Conservation (phyloP, 2,888 invertebrate species). For the Chymomyza amoena region DNA sequence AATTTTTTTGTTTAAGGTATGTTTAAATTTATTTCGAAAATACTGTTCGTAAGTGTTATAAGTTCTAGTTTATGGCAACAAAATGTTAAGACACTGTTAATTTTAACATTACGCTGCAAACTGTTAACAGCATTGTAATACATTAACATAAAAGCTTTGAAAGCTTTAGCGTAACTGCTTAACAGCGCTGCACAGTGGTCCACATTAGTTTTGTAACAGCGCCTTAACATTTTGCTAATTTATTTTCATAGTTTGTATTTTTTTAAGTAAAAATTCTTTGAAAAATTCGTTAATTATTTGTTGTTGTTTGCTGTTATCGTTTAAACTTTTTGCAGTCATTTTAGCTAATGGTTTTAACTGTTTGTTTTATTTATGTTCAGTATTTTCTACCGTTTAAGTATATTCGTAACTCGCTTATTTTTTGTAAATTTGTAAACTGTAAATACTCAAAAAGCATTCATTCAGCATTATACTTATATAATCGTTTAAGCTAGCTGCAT, state of each 20-base stretch:
- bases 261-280: slow-evolving; percentile 7
- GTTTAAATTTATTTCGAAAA: slow-evolving; percentile 42
- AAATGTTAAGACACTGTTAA: slow-evolving; percentile 47
- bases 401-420: slow-evolving; percentile 17
- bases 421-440: slow-evolving; percentile 73
- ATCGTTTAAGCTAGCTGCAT: background rate
- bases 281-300: slow-evolving; percentile 47
- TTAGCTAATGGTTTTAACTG: slow-evolving; percentile 13
- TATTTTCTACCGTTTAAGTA: slow-evolving; percentile 9
- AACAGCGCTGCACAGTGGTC: background rate
- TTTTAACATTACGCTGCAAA: background rate
- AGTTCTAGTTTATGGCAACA: slow-evolving; percentile 29
- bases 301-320: slow-evolving; percentile 3
- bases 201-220: background rate
- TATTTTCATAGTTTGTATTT: slow-evolving; percentile 11
- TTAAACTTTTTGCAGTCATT: slow-evolving; percentile 12
- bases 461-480: slow-evolving; percentile 39
- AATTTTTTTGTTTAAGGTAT: slow-evolving; percentile 13
- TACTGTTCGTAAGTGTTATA: slow-evolving; percentile 63
- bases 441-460: slow-evolving; percentile 70
- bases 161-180: background rate
- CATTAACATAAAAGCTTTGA: slow-evolving; percentile 41
- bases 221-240: slow-evolving; percentile 36
- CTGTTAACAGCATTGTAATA: slow-evolving; percentile 18
- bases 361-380: slow-evolving; percentile 28